These are phyloP conservation scores for Drosophila greeni DNA, from an alignment of 2,888 invertebrate genomes.

Conservation along the genomic window DNA sequence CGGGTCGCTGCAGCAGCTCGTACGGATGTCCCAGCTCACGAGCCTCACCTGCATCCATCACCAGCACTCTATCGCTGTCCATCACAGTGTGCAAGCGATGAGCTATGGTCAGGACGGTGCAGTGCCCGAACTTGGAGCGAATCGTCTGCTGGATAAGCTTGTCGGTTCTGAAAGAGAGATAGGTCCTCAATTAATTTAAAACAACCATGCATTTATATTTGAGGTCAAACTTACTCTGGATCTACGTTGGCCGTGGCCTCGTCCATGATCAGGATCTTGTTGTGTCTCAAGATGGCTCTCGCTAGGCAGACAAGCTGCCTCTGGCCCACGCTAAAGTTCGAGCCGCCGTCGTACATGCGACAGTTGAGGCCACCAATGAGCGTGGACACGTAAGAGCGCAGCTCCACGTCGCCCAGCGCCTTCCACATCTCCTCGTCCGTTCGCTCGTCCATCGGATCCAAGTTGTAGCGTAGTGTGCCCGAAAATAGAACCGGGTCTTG, in stretches of 20 bases:
- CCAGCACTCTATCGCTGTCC: slow-evolving; percentile 91
- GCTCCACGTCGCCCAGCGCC: slow-evolving; percentile 87
- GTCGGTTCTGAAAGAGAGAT: slow-evolving; percentile 83
- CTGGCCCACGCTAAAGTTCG: slow-evolving; percentile 93
- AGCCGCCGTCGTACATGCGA: slow-evolving; percentile 86
- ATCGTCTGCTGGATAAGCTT: slow-evolving; percentile 90
- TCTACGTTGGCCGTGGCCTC: slow-evolving; percentile 96
- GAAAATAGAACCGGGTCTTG: slow-evolving; percentile 94
- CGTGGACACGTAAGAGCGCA: slow-evolving; percentile 85
- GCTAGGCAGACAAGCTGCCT: slow-evolving; percentile 92
- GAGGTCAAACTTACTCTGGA: slow-evolving; percentile 82
- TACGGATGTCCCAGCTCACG: slow-evolving; percentile 89
- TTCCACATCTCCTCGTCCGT: slow-evolving; percentile 87
- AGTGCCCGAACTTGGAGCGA: slow-evolving; percentile 86
- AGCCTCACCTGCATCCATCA: slow-evolving; percentile 86
- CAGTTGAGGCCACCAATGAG: slow-evolving; percentile 82
- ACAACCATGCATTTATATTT: background rate
- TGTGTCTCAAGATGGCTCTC: slow-evolving; percentile 88
- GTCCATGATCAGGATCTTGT: slow-evolving; percentile 90
- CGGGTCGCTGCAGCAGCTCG: slow-evolving; percentile 81
- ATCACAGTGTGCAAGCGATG: slow-evolving; percentile 95
- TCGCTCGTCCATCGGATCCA: slow-evolving; percentile 89
- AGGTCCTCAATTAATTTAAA: background rate
- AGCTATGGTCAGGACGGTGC: slow-evolving; percentile 94
- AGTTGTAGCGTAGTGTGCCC: slow-evolving; percentile 89